Evolutionary conservation across 2,113 vertebrate genomes (phyloP).

Genomic region (Macquaria ambigua): DNA sequence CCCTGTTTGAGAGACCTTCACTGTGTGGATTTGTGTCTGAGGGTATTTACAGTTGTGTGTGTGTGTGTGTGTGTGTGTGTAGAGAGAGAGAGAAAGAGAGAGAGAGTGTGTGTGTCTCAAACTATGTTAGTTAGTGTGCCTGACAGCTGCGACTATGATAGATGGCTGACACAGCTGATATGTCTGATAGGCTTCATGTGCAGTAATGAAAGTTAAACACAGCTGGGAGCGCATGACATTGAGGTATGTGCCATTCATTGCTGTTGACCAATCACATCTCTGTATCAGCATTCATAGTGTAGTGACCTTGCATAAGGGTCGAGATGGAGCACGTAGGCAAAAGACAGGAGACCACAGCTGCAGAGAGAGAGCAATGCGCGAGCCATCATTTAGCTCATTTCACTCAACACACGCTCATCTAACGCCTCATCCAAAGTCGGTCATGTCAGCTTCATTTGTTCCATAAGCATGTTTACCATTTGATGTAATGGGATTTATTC

Average conservation of each 20-base stretch:
- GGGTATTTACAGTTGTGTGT: conserved; percentile 13
- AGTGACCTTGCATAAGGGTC: conserved; percentile 59
- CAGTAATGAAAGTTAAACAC: conserved; percentile 77
- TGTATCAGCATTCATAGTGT: conserved; percentile 25
- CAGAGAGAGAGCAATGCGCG: conserved; percentile 22
- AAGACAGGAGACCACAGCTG: conserved; percentile 66
- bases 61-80: conserved; percentile 13
- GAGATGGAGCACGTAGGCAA: conserved; percentile 33
- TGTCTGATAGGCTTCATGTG: conserved; percentile 55
- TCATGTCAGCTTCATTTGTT: conserved; percentile 49
- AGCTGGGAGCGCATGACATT: conserved; percentile 64
- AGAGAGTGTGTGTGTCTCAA: background rate
- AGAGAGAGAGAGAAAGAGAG: too few relatives aligned
- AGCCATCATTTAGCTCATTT: conserved; percentile 54
- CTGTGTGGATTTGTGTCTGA: background rate
- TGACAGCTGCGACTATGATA: conserved; percentile 64
- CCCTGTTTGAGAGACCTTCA: background rate
- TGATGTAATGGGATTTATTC: conserved; percentile 55
- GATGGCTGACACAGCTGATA: conserved; percentile 72
- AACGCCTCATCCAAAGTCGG: conserved; percentile 52
- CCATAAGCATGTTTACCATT: conserved; percentile 36
- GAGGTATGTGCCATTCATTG: conserved; percentile 46
- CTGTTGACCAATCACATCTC: conserved; percentile 56
- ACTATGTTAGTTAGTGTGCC: conserved; percentile 35
- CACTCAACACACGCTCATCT: conserved; percentile 68